Evolutionary conservation across 1,140 invertebrate species (phyloP), one percentile per base, ranked within the genome.

Genomic region (Metopolophium dirhodum): DNA sequence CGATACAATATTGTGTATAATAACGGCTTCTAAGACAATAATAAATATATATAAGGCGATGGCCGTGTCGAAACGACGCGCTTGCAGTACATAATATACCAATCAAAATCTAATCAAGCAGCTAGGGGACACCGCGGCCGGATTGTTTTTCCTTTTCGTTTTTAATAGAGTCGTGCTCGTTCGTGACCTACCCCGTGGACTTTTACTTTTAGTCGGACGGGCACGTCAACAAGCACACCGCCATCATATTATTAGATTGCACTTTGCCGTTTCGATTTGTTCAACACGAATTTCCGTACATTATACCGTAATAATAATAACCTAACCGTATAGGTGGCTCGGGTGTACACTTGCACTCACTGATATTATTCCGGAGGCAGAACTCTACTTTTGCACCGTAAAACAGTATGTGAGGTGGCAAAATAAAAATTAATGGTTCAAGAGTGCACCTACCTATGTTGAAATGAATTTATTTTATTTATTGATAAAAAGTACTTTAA

Each of bases 1-100:
- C 14, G 61, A 35, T 77, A n/a, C 30, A 77, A 77, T 77, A n/a
- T 77, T n/a, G n/a, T 77, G n/a, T 77, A 92, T 92, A 92, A 92
- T 83, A 83, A 92, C 91, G 91, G 77, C 77, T 92, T 92, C 91
- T 54, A 83, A 92, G 68, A 92, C 91, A 92, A 92, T 83, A 51
- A 20, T 14, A n/a, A 3, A 20, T 54, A 68, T 61, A 68, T 57
- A 77, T 47, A 7, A 51, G 88, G 51, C 51, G 51, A 93, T 86
- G 91, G 41, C 91, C 91, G 91, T 93, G 91, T 93, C 82, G 91
- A 93, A 86, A 93, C 23, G 54, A 57, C 35, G 47, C 18, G 88
- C 23, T 23, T 23, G n/a, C 47, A 54, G 54, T 26, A 83, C 49
- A 91, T 45, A 82, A 91, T 45, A 82, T 83, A 91, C 68, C 91